Evolutionary conservation across 2,113 vertebrate genomes (phyloP).

Genomic region (Enhydra lutris): DNA sequence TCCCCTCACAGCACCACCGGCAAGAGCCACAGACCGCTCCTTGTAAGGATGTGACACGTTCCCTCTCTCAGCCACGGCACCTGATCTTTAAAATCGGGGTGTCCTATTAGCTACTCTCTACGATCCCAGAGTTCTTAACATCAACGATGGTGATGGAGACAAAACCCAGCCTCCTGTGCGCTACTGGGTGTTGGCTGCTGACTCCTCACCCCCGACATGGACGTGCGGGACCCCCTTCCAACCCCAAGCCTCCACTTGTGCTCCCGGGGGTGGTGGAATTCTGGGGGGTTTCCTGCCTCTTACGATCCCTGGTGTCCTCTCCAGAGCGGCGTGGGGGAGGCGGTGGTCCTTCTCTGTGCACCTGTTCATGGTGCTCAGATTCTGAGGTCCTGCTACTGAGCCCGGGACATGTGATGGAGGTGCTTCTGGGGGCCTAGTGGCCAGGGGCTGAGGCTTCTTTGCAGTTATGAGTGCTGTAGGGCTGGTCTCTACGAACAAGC

Average conservation of each 20-base stretch:
- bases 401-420: neutral
- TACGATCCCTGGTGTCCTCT: neutral
- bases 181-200: neutral
- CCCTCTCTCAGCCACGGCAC: neutral
- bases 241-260: too few relatives aligned
- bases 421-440: neutral
- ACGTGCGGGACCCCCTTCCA: neutral
- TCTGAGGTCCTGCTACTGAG: neutral
- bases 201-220: neutral
- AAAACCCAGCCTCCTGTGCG: neutral
- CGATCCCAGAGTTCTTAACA: neutral
- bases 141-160: neutral
- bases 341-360: accelerated
- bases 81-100: neutral
- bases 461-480: accelerated
- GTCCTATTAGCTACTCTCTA: neutral
- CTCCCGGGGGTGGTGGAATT: neutral
- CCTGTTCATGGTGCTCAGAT: neutral
- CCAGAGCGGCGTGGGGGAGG: too few relatives aligned
- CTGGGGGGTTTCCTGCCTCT: neutral
- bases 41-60: neutral
- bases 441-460: neutral
- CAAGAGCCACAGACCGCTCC: accelerated
- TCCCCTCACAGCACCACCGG: neutral
- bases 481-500: neutral